Evolutionary conservation across 2,888 invertebrate genomes (phyloP).

Genomic region (Periphyllus acericola): DNA sequence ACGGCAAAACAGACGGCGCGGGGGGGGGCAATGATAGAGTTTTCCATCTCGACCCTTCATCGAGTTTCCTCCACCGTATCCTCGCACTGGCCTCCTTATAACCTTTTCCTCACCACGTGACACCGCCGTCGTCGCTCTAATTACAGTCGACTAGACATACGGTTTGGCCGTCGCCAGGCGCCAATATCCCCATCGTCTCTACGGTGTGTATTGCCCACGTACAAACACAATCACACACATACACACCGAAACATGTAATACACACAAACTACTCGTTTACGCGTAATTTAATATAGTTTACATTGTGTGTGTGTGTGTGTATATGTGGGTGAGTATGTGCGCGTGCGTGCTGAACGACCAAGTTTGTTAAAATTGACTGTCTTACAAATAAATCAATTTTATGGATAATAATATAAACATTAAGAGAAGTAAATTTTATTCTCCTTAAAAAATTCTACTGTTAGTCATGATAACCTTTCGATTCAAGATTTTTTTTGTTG

Average conservation of each 20-base stretch:
- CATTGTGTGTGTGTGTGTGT: no score
- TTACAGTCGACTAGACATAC: conserved; percentile 48
- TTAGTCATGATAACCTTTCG: no score
- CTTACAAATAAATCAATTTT: no score
- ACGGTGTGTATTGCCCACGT: background rate
- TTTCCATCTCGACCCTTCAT: background rate
- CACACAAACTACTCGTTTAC: background rate
- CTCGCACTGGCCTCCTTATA: background rate
- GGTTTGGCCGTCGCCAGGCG: conserved; percentile 41
- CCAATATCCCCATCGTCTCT: background rate
- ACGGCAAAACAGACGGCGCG: conserved; percentile 1
- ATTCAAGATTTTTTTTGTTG: no score
- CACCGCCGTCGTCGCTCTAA: conserved; percentile 33
- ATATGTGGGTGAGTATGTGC: no score
- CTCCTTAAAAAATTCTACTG: no score
- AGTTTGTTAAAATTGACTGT: no score
- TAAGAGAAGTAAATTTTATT: no score
- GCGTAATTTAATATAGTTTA: background rate
- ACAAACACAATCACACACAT: no score
- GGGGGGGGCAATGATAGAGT: conserved; percentile 12
- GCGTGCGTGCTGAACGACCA: no score
- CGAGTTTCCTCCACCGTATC: background rate
- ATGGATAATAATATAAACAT: no score
- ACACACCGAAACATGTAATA: background rate
- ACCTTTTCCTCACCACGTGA: background rate